phyloP scores from a whole-genome alignment of 2,888 invertebrate genomes.

The Agrochola circellaris region DNA sequence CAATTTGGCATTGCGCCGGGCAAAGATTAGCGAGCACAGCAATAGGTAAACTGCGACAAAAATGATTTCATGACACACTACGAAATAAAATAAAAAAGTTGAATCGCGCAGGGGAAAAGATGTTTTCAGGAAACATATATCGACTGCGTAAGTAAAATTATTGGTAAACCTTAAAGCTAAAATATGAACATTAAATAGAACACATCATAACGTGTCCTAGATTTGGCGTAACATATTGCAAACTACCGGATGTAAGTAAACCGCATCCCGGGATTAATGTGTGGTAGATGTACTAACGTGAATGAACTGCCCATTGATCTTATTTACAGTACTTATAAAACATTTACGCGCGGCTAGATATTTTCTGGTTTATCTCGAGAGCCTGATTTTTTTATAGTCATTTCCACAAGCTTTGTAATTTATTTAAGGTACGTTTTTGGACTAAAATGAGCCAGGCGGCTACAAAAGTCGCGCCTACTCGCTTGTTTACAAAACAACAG shows the following conservation, averaged over 20 bases:
- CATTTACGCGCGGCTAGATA: conserved; percentile 24
- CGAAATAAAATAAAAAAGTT: background rate
- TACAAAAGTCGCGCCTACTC: conserved; percentile 28
- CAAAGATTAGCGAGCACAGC: conserved; percentile 71
- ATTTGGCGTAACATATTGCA: conserved; percentile 60
- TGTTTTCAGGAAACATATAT: conserved; percentile 22
- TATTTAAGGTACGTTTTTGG: conserved; percentile 12
- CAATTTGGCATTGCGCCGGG: conserved; percentile 85
- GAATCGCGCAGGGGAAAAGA: background rate
- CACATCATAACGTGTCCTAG: conserved; percentile 62
- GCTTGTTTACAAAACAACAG: conserved; percentile 59
- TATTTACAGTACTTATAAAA: conserved; percentile 58
- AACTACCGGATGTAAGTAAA: conserved; percentile 68
- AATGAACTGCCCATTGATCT: conserved; percentile 64
- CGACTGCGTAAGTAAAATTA: conserved; percentile 34
- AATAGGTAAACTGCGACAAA: conserved; percentile 46
- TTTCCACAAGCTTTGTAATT: background rate
- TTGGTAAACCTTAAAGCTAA: conserved; percentile 44
- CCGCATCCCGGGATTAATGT: conserved; percentile 70
- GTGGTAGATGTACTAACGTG: conserved; percentile 52
- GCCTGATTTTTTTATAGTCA: conserved; percentile 8
- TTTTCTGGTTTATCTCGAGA: conserved; percentile 28
- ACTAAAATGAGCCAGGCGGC: conserved; percentile 19
- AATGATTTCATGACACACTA: conserved; percentile 33
- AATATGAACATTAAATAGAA: conserved; percentile 61